These are phyloP conservation scores for Priapulus caudatus DNA, from an alignment of 2,888 invertebrate species.

Conservation along the genomic window DNA sequence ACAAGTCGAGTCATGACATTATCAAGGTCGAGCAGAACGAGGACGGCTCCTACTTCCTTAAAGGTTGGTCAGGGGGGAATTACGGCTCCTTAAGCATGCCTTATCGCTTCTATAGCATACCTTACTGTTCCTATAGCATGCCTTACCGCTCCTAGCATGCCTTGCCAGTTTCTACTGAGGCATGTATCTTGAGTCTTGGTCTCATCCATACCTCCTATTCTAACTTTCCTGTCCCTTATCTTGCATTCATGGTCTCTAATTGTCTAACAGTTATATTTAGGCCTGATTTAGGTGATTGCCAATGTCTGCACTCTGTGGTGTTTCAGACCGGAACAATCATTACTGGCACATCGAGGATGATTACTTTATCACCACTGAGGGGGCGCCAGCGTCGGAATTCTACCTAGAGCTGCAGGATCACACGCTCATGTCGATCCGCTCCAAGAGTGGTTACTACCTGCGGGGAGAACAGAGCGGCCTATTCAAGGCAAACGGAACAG, in stretches of 20 bases:
- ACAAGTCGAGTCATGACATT: constrained; percentile 85
- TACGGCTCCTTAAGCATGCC: too few relatives aligned
- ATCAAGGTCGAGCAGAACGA: constrained; percentile 79
- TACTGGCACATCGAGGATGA: constrained; percentile 1
- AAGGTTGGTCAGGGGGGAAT: constrained; percentile 53
- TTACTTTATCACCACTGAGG: neutral
- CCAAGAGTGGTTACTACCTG: neutral
- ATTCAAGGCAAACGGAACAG: neutral
- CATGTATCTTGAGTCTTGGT: too few relatives aligned
- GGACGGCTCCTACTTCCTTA: constrained; percentile 77
- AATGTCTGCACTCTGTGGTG: too few relatives aligned
- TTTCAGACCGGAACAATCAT: neutral
- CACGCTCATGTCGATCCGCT: neutral
- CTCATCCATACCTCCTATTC: too few relatives aligned
- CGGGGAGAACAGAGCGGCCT: neutral
- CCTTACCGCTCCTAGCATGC: too few relatives aligned
- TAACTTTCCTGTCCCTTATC: too few relatives aligned
- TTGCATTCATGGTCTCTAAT: too few relatives aligned
- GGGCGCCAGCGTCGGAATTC: neutral
- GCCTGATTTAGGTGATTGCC: too few relatives aligned
- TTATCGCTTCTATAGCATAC: too few relatives aligned
- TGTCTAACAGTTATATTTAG: too few relatives aligned
- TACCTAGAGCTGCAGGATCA: neutral
- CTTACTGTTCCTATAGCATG: too few relatives aligned
- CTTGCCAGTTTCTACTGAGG: too few relatives aligned